These are phyloP conservation scores for Chelidonichthys spinosus DNA, from an alignment of 2,797 vertebrate genomes.

Conservation along the genomic window DNA sequence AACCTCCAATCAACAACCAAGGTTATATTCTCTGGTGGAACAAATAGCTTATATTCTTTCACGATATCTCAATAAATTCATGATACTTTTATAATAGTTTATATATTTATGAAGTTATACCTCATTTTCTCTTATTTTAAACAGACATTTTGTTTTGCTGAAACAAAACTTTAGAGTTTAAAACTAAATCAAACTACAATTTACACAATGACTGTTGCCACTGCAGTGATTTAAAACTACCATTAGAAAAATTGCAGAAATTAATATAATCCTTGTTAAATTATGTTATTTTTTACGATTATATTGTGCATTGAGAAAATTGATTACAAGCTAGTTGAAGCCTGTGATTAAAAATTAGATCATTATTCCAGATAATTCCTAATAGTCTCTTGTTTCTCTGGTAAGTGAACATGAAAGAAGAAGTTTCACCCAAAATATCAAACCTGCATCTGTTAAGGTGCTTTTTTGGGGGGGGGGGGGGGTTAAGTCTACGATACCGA, in stretches of 20 bases:
- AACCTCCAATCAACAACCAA: background rate
- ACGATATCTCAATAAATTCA: background rate
- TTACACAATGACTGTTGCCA: background rate
- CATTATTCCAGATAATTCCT: background rate
- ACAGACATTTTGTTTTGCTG: background rate
- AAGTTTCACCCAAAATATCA: background rate
- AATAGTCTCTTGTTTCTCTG: background rate
- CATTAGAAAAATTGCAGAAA: too few species aligned
- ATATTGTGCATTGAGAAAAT: background rate
- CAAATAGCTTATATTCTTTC: background rate
- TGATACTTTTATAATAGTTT: background rate
- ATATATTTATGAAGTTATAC: too few species aligned
- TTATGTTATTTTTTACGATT: background rate
- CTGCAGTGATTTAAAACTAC: background rate
- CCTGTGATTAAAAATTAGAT: background rate
- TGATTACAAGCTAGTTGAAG: background rate
- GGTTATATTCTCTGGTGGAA: background rate
- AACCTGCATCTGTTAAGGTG: background rate
- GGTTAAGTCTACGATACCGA: background rate
- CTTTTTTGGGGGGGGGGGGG: background rate
- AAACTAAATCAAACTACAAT: background rate
- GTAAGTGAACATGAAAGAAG: constrained; percentile 25
- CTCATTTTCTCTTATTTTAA: background rate
- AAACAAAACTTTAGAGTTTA: background rate
- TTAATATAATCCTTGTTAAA: background rate